These are phyloP conservation scores for Eurystomus gularis DNA, from an alignment of 2,113 vertebrate species.

Conservation along the genomic window DNA sequence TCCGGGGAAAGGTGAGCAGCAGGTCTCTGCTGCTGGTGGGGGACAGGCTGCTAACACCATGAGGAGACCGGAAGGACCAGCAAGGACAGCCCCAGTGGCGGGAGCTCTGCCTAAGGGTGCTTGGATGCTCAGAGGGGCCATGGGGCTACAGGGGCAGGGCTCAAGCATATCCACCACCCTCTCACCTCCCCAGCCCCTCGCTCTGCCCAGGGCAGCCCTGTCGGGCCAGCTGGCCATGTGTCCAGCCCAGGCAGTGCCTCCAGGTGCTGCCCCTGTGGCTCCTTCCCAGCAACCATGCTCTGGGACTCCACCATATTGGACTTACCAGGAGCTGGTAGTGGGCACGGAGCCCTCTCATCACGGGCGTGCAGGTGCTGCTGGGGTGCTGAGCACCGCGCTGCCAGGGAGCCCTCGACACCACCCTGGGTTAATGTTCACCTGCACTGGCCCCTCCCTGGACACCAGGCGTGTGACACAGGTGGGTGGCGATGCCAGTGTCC, in stretches of 20 bases:
- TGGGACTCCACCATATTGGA: rapidly evolving
- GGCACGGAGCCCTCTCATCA: not conserved
- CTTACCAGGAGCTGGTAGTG: slow-evolving; percentile 24
- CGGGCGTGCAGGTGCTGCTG: rapidly evolving
- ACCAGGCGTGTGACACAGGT: rapidly evolving
- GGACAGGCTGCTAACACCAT: not conserved
- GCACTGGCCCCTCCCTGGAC: not conserved
- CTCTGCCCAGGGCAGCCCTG: not conserved
- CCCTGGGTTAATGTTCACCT: not conserved
- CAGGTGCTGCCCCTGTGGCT: not conserved
- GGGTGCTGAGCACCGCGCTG: not conserved
- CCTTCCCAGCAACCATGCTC: rapidly evolving
- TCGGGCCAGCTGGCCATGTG: rapidly evolving
- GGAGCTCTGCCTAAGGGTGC: too few relatives aligned
- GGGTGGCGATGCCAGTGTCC: not conserved
- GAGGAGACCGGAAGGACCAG: too few relatives aligned
- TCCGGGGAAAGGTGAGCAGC: not conserved
- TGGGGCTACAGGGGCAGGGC: not conserved
- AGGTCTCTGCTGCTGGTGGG: not conserved
- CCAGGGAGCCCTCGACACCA: rapidly evolving
- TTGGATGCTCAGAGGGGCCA: not conserved
- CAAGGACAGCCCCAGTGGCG: not conserved
- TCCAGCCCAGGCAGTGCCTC: not conserved
- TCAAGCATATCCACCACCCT: rapidly evolving
- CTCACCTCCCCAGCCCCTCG: not conserved